Evolutionary conservation across 2,797 vertebrate species (phyloP).

Genomic region (Intellagama lesueurii): DNA sequence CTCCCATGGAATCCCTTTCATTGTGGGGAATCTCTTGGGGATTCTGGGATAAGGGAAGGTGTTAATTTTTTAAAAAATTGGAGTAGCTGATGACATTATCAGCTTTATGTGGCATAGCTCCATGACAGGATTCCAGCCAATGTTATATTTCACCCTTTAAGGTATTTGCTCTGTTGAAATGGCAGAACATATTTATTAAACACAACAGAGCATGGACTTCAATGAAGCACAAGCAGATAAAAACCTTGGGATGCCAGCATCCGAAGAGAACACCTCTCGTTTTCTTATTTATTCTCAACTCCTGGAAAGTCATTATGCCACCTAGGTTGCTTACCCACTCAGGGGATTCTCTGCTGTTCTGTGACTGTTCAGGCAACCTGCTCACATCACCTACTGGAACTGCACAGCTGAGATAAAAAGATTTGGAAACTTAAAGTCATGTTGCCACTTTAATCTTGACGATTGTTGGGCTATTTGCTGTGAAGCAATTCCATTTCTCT

Average conservation of each 20-base stretch:
- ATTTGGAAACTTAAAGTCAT: constrained; percentile 43
- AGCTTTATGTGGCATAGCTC: too few relatives aligned
- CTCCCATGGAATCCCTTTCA: not conserved
- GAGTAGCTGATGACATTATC: not conserved
- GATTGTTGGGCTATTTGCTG: constrained; percentile 19
- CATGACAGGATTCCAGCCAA: not conserved
- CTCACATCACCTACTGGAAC: constrained; percentile 22
- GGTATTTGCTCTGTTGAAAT: not conserved
- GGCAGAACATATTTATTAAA: not conserved
- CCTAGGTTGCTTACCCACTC: not conserved
- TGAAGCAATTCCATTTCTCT: constrained; percentile 26
- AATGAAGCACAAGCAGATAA: not conserved
- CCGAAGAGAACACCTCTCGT: not conserved
- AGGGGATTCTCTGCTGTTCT: constrained; percentile 4
- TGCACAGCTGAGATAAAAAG: constrained; percentile 45
- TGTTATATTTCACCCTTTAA: not conserved
- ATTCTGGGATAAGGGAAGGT: too few relatives aligned
- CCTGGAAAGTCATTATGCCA: not conserved
- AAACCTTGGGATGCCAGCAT: not conserved
- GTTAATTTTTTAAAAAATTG: not conserved
- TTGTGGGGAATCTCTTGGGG: too few relatives aligned
- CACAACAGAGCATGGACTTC: not conserved
- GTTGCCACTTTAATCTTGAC: constrained; percentile 26
- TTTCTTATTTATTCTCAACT: not conserved
- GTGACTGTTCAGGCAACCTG: constrained; percentile 9